Evolutionary conservation across 2,797 vertebrate genomes (phyloP), one percentile per base, ranked within the genome.

Genomic region (Sebastes wilsoni): DNA sequence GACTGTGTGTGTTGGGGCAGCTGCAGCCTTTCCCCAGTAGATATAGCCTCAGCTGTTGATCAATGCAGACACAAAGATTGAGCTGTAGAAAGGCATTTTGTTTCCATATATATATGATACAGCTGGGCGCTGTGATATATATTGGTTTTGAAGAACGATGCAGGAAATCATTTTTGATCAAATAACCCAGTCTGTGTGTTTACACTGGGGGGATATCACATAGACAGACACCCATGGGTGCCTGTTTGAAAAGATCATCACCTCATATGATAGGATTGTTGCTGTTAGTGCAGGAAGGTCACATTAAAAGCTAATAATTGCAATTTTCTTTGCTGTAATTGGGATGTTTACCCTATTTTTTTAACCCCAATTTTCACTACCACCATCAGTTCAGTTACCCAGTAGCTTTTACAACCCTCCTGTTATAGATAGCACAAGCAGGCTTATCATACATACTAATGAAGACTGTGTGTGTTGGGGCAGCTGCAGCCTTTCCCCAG

Each of bases 401-500:
- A 25, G 36, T 34, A 34, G 61, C 36, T 55, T 69, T 67, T 61
- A 60, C 27, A 28, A 30, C 11, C 55, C 2, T 58, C 6, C 18
- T 68, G 30, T 8, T 60, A 32, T 6, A 72, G 36, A 60, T 25
- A 2, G 8, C 23, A 23, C 61, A 75, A 6, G 10, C 23, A 20
- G 64, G 54, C 28, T 56, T 68, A 34, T 81, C 34, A 68, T 28
- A 56, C 18, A 10, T 64, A 16, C 34, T 28, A 10, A 60, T 30
- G 61, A n/a, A 23, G 72, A 4, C 2, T 62, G 65, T 71, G 22
- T 76, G 67, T 79, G 56, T 56, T n/a, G 49, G 62, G 13, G 65
- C 66, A 70, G 77, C 66, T 86, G 80, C 75, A 75, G 30, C 65
- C 28, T 54, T 71, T 64, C 73, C 56, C 22, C 16, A 16, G 73